phyloP scores from a whole-genome alignment of 2,888 invertebrate genomes.

The Apeira syringaria region DNA sequence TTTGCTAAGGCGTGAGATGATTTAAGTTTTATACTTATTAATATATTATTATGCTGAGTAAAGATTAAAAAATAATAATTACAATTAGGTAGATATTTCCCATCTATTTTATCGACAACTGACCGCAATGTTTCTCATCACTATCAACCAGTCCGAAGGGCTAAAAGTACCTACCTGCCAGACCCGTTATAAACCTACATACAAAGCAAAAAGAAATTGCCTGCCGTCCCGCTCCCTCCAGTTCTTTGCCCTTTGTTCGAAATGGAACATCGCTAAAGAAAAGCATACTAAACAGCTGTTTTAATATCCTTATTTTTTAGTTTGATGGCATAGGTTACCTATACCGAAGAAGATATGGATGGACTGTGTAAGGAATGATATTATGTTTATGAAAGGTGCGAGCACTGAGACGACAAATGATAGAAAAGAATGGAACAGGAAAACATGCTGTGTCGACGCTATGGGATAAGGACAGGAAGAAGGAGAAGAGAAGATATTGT shows the following conservation, averaged over 20 bases:
- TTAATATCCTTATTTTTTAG: slow-evolving; percentile 18
- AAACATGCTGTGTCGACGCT: too few relatives aligned
- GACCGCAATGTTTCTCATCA: slow-evolving; percentile 25
- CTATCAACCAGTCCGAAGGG: slow-evolving; percentile 34
- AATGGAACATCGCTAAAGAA: slow-evolving; percentile 7
- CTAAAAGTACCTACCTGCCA: slow-evolving; percentile 39
- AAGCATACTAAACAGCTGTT: slow-evolving; percentile 34
- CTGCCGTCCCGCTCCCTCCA: slow-evolving; percentile 11
- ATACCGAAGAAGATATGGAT: too few relatives aligned
- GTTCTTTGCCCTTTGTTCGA: slow-evolving; percentile 18
- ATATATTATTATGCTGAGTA: too few relatives aligned
- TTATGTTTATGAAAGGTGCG: too few relatives aligned
- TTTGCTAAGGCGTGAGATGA: too few relatives aligned
- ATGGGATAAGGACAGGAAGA: too few relatives aligned
- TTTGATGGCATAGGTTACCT: too few relatives aligned
- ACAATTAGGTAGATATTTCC: not conserved
- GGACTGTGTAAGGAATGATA: too few relatives aligned
- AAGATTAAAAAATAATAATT: not conserved
- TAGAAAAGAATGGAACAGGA: too few relatives aligned
- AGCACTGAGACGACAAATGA: too few relatives aligned
- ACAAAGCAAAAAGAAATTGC: slow-evolving; percentile 30
- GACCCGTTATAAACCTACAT: slow-evolving; percentile 41
- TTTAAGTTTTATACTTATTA: too few relatives aligned
- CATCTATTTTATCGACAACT: slow-evolving; percentile 26
- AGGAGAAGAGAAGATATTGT: slow-evolving; percentile 3